phyloP scores from a whole-genome alignment of 1,140 invertebrate genomes.

The Maconellicoccus hirsutus region DNA sequence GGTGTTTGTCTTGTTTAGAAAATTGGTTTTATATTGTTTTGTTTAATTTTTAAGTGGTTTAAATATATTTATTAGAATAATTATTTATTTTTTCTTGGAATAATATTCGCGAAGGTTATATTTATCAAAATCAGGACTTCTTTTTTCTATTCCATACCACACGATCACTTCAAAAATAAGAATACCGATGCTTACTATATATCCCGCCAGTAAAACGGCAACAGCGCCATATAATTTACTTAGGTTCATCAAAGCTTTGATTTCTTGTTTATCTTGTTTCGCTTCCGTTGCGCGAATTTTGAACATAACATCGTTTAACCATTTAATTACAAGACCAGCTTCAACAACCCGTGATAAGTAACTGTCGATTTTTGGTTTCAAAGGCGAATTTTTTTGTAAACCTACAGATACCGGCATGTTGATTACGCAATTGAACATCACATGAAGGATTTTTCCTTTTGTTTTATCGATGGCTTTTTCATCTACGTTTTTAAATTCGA shows the following conservation, averaged over 20 bases:
- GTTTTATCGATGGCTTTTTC: background rate
- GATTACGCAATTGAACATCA: constrained; percentile 66
- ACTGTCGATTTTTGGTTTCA: constrained; percentile 54
- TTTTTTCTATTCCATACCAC: constrained; percentile 51
- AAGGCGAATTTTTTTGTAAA: constrained; percentile 61
- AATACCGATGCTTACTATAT: constrained; percentile 44
- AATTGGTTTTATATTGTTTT: too few relatives aligned
- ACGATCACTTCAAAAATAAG: constrained; percentile 49
- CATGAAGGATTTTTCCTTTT: constrained; percentile 42
- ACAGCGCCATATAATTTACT: constrained; percentile 63
- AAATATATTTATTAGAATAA: background rate
- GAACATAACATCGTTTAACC: constrained; percentile 59
- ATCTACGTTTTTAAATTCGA: background rate
- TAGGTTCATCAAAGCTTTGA: constrained; percentile 60
- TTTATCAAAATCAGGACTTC: constrained; percentile 56
- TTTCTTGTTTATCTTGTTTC: constrained; percentile 36
- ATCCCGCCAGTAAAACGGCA: constrained; percentile 53
- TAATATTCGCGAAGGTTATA: constrained; percentile 38
- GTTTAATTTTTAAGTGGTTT: too few relatives aligned
- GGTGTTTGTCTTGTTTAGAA: too few relatives aligned
- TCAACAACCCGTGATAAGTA: constrained; percentile 54
- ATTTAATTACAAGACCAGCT: constrained; percentile 62
- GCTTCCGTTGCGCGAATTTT: constrained; percentile 39
- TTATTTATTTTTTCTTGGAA: background rate
- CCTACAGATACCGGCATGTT: constrained; percentile 67